phyloP scores from a whole-genome alignment of 2,113 vertebrate genomes.

The Pseudois nayaur region DNA sequence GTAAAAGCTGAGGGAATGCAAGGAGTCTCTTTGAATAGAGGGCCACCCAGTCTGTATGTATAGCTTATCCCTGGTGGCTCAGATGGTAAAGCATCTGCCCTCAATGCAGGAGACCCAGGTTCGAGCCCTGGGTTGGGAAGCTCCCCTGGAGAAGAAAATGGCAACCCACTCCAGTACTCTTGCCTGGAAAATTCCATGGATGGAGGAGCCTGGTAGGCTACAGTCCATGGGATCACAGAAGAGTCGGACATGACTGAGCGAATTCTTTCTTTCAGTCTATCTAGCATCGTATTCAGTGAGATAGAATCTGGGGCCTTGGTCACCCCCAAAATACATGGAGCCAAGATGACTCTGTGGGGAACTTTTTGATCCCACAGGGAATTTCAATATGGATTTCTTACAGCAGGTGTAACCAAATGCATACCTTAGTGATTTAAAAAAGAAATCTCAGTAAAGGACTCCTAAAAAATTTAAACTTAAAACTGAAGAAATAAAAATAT shows the following conservation, averaged over 20 bases:
- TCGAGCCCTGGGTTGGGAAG: background rate
- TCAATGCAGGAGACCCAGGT: background rate
- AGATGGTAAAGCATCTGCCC: background rate
- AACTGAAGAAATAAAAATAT: background rate
- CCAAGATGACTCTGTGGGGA: background rate
- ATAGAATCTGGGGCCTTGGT: background rate
- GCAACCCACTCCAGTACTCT: background rate
- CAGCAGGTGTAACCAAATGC: background rate
- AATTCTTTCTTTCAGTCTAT: background rate
- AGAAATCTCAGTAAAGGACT: background rate
- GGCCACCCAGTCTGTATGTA: no score
- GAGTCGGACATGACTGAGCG: accelerated
- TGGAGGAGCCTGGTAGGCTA: background rate
- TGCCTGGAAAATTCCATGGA: background rate
- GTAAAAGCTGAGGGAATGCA: background rate
- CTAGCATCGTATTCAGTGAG: background rate
- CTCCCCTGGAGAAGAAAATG: background rate
- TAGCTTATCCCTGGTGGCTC: background rate
- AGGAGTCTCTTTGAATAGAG: background rate
- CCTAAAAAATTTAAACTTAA: background rate
- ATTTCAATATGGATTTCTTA: background rate
- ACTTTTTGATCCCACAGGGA: background rate
- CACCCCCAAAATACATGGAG: background rate
- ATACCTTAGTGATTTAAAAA: background rate
- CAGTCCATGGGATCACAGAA: background rate